Base-by-base conservation (phyloP, 2,888 invertebrate species). In the Pterobdella sp. region DNA sequence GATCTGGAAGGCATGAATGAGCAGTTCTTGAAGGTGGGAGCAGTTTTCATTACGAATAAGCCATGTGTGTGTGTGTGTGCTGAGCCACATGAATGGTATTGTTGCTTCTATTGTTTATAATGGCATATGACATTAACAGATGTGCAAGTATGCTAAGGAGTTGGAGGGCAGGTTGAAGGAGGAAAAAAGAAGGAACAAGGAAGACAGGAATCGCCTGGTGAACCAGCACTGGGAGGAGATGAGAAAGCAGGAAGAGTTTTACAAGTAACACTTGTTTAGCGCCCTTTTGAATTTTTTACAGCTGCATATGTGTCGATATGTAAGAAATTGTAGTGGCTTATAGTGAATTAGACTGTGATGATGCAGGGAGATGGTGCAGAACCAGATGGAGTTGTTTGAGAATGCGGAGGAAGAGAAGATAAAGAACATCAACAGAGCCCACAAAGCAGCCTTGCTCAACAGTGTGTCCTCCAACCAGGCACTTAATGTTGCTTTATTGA, bases 311-410 rank as follows among this genome's bases (percentile, higher is more conserved):
- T 68, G 35, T 68, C 34, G 14, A 22, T 49, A 22, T 18, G 14
- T 18, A 14, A 14, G n/a, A 18, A 18, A 49, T 49, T 49, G 52
- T 49, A 18, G 14, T 64, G 7, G 10, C 7, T 64, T 64, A 10
- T n/a, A 10, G 14, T 29, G 18, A 29, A 10, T 64, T 64, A 29
- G n/a, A n/a, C n/a, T n/a, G n/a, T n/a, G n/a, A n/a, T n/a, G n/a
- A 65, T 52, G 18, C 70, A 74, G 73, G 29, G 63, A 71, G 10
- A 26, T 67, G 22, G 29, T 65, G 26, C 49, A 66, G 66, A 26
- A 34, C 7, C 35, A 34, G 26, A 63, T 56, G 60, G n/a, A 35
- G 60, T 31, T 34, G 31, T 22, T 29, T 10, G 63, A 63, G 71
- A 35, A 71, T n/a, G 35, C 36, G 18, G 56, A 22, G 34, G 71